Conservation (phyloP, 2,888 invertebrate species). For the Sepiola atlantica region DNA sequence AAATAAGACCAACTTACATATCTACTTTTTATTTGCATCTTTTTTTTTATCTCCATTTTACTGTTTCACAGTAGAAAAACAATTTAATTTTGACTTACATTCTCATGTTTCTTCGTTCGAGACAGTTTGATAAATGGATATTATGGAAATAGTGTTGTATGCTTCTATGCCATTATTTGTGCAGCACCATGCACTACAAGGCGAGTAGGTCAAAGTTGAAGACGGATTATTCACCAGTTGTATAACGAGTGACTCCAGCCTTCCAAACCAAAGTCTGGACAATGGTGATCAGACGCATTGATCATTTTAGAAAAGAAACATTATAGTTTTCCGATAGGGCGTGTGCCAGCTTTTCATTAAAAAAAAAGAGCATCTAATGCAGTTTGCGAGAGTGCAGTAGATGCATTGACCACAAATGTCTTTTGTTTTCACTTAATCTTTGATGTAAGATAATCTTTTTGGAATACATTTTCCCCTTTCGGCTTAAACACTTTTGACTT, state of each 20-base stretch:
- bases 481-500: background rate
- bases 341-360: background rate
- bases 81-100: background rate
- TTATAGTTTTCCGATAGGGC: background rate
- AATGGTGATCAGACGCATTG: background rate
- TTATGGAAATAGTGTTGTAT: background rate
- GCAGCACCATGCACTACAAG: background rate
- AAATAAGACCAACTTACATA: background rate
- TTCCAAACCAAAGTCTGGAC: background rate
- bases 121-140: background rate
- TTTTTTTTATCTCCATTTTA: background rate
- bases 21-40: background rate
- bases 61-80: background rate
- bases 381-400: background rate
- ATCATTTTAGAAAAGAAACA: background rate
- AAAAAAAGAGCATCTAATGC: background rate
- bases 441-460: background rate
- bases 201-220: background rate
- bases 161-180: background rate
- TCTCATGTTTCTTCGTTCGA: background rate
- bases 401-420: background rate
- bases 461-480: too few species aligned
- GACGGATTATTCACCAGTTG: slow-evolving; percentile 9
- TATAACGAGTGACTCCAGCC: background rate
- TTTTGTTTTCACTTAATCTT: background rate